Conservation (phyloP, 92 coral and sea anemone genomes). For the Epizoanthus scotinus region DNA sequence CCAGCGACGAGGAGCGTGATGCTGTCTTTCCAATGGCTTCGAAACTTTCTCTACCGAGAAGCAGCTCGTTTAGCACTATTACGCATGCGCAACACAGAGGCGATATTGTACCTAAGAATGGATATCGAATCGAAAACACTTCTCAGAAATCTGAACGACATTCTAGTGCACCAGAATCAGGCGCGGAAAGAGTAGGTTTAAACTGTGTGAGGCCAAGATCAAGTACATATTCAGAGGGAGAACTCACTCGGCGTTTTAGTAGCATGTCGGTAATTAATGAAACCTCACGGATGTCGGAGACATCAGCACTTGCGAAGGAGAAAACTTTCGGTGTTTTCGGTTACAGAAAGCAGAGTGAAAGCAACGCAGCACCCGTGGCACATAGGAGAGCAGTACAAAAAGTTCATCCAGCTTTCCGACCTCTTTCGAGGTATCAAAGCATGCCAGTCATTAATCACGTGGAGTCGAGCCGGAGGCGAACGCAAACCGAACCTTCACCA, state of each 20-base stretch:
- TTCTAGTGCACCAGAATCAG: conserved; percentile 11
- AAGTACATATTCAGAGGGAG: conserved; percentile 11
- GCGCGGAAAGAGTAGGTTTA: neutral
- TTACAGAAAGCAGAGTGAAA: neutral
- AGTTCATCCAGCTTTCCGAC: conserved; percentile 15
- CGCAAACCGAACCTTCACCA: conserved; percentile 25
- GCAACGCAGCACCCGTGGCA: neutral
- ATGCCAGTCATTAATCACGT: conserved; percentile 21
- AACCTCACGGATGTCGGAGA: neutral
- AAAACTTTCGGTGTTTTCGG: conserved; percentile 31
- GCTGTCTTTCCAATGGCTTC: conserved; percentile 5
- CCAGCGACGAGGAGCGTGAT: conserved; percentile 3
- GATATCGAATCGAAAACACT: neutral
- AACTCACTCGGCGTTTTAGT: conserved; percentile 11
- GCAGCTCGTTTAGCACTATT: neutral
- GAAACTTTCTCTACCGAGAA: neutral
- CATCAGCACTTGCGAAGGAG: neutral
- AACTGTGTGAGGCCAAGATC: neutral
- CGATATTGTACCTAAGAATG: neutral
- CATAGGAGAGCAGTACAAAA: too few relatives aligned
- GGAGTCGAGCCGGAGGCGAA: conserved; percentile 1
- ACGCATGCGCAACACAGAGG: neutral
- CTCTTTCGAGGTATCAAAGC: conserved; percentile 25
- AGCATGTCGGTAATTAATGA: conserved; percentile 28
- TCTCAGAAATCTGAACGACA: neutral